Percentiles rank a stretch among this genome's conserved stretches.
Evolutionary conservation across 2,797 vertebrate genomes (phyloP).

Genomic region (Botia almorhae): DNA sequence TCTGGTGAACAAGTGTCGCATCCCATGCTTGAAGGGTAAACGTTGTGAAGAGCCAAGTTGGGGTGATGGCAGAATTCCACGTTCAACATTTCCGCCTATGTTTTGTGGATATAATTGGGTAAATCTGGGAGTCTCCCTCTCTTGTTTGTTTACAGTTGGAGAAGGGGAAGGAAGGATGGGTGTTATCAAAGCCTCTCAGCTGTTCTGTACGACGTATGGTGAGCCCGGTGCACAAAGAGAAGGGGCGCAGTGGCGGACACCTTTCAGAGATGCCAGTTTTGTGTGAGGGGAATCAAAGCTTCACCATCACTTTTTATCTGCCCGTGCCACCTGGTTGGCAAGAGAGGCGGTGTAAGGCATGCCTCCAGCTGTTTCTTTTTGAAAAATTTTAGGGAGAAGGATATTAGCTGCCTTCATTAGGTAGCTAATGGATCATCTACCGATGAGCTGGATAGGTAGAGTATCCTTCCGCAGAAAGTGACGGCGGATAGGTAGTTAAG

Average conservation of each 20-base stretch:
- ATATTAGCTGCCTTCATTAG: no score
- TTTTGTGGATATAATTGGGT: constrained; percentile 19
- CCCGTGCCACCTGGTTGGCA: constrained; percentile 55
- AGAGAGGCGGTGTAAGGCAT: not conserved
- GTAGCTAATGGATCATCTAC: constrained; percentile 30
- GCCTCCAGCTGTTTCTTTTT: constrained; percentile 35
- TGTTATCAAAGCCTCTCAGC: constrained; percentile 72
- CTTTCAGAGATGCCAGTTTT: constrained; percentile 67
- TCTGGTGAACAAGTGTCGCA: constrained; percentile 19
- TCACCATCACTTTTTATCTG: constrained; percentile 49
- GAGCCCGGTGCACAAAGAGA: constrained; percentile 69
- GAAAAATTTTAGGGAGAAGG: constrained; percentile 31
- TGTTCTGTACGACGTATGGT: constrained; percentile 65
- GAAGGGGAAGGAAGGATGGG: not conserved
- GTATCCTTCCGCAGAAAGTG: constrained; percentile 21
- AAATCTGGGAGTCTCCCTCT: constrained; percentile 8
- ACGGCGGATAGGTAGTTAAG: constrained; percentile 13
- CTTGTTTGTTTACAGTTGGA: constrained; percentile 9
- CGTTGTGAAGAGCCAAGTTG: not conserved
- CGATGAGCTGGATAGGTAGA: constrained; percentile 20
- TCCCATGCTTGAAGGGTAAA: constrained; percentile 24
- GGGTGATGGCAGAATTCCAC: constrained; percentile 4
- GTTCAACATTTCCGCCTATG: not conserved
- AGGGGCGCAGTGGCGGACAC: constrained; percentile 67
- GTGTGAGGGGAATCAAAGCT: constrained; percentile 66